phyloP scores from a whole-genome alignment of 2,113 vertebrate genomes.

The Castor canadensis region DNA sequence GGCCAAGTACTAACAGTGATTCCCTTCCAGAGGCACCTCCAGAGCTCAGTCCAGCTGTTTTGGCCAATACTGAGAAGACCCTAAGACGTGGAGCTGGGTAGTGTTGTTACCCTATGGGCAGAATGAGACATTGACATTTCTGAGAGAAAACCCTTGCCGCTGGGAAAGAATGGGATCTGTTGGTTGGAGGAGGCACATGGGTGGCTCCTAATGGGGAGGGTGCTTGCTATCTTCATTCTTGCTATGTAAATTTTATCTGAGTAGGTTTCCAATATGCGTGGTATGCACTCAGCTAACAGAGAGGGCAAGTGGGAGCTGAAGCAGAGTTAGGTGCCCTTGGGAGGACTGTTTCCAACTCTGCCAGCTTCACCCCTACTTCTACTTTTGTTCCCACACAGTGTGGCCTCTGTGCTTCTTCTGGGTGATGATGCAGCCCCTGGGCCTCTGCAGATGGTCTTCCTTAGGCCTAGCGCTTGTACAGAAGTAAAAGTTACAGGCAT shows the following conservation, averaged over 20 bases:
- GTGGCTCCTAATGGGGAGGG: neutral
- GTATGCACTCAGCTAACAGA: neutral
- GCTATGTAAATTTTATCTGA: slow-evolving; percentile 46
- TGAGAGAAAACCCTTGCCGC: slow-evolving; percentile 29
- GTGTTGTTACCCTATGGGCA: neutral
- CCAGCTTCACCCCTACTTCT: neutral
- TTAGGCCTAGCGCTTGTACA: neutral
- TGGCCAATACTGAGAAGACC: neutral
- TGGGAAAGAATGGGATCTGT: slow-evolving; percentile 21
- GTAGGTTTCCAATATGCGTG: slow-evolving; percentile 42
- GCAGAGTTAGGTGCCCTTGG: slow-evolving; percentile 26
- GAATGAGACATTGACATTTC: neutral
- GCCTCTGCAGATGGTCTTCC: neutral
- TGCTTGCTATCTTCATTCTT: slow-evolving; percentile 46
- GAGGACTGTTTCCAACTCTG: neutral
- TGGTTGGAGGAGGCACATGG: neutral
- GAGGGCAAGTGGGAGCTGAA: slow-evolving; percentile 15
- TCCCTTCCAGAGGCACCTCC: neutral
- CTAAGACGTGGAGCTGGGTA: neutral
- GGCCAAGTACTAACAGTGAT: neutral
- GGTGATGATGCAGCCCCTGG: neutral
- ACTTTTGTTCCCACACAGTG: neutral
- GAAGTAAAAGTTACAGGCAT: slow-evolving; percentile 7
- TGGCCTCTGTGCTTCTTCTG: neutral
- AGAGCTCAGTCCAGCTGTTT: neutral